A percentile compares a stretch with the other conserved stretches of the same genome.
These are phyloP conservation scores for Daktulosphaira vitifoliae DNA, from an alignment of 1,140 invertebrate species.

Conservation along the genomic window DNA sequence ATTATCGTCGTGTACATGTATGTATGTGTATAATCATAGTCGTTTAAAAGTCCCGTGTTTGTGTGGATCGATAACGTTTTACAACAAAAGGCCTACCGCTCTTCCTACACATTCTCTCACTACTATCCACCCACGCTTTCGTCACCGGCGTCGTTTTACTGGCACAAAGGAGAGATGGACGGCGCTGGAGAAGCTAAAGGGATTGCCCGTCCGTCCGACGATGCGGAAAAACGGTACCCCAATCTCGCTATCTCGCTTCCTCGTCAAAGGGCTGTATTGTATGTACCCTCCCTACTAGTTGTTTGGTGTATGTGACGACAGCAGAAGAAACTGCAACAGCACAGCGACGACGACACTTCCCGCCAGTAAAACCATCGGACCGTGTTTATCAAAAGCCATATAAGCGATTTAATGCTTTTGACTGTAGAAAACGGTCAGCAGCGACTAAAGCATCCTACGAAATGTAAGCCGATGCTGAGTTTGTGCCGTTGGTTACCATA, in stretches of 20 bases:
- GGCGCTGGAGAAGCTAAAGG: slow-evolving; percentile 3
- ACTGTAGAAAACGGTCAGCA: slow-evolving; percentile 11
- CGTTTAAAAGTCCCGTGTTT: slow-evolving; percentile 21
- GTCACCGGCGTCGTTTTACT: too few species aligned
- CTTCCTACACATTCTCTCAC: not conserved
- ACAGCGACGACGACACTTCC: slow-evolving; percentile 9
- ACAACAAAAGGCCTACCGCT: slow-evolving; percentile 24
- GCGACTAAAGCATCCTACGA: not conserved
- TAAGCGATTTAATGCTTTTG: slow-evolving; percentile 9
- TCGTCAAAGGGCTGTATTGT: slow-evolving; percentile 7
- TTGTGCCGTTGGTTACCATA: slow-evolving; percentile 17
- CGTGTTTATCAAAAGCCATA: slow-evolving; percentile 30
- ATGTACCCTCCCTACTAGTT: not conserved
- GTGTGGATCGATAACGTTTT: slow-evolving; percentile 29
- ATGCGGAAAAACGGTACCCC: slow-evolving; percentile 24
- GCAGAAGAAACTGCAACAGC: not conserved
- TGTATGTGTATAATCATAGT: slow-evolving; percentile 10
- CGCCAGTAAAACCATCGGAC: slow-evolving; percentile 19
- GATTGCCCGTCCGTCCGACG: slow-evolving; percentile 20
- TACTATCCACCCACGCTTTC: not conserved
- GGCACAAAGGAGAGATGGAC: not conserved
- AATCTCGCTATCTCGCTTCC: not conserved
- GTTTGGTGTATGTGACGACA: not conserved
- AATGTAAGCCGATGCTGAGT: not conserved
- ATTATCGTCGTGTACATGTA: not conserved